Base-by-base conservation (phyloP, 2,888 invertebrate genomes). In the Sminthurides aquaticus region DNA sequence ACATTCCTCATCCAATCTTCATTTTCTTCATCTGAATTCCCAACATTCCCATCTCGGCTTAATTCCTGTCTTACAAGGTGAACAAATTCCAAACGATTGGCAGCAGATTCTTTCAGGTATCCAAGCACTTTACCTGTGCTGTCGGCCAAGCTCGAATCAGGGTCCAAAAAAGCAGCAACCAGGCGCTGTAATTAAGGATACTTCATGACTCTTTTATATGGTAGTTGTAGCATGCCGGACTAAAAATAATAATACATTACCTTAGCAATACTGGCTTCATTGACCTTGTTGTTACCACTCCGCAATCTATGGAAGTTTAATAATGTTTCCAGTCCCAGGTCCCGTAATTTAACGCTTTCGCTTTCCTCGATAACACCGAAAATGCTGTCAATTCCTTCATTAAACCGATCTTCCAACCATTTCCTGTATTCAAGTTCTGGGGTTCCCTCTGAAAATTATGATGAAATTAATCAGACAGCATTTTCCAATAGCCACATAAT, bases 371-470 rank as follows among this genome's bases (percentile, higher is more conserved):
- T n/a, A n/a, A n/a, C n/a, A n/a, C n/a, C n/a, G 20, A 52, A 52
- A 20, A 52, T 8, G 20, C 52, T 52, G 20, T 79, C 78, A 76
- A 85, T 84, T 0, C 85, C 81, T 70, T 86, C 83, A 66, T 86
- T 85, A 76, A 89, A 91, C 64, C 86, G 84, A 69, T 85, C 84
- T 60, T 82, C 81, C 52, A 91, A 78, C 88, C 89, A 90, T 76
- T 82, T 80, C 67, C 82, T 82, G 75, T 87, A 86, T 75, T 85
- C 83, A 55, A 81, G 80, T 77, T 87, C 87, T 0, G 85, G 81
- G 49, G 52, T 20, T 52, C 5, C 52, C 15, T 5, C 52, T 20
- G 52, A 20, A 52, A 20, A 22, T 43, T 11, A 43, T 11, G 43
- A 8, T 43, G n/a, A n/a, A n/a, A n/a, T n/a, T n/a, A n/a, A n/a